phyloP scores from a whole-genome alignment of 2,113 vertebrate species.

The Helogale parvula region DNA sequence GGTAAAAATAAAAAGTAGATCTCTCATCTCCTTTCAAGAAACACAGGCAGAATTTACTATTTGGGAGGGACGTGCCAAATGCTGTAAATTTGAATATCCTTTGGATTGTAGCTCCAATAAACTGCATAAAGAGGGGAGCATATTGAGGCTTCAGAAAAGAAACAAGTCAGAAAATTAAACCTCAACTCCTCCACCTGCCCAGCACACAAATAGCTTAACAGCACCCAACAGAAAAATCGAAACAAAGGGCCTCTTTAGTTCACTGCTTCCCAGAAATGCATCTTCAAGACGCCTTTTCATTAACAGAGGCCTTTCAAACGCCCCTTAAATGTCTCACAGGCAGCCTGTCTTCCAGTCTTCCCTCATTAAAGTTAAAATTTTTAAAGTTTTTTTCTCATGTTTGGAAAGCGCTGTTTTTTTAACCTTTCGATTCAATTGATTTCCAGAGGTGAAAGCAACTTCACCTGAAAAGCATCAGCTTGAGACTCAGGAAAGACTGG shows the following conservation, averaged over 20 bases:
- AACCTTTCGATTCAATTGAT: slow-evolving; percentile 67
- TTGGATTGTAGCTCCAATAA: neutral
- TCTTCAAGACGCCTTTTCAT: neutral
- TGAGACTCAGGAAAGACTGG: slow-evolving; percentile 59
- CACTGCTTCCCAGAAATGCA: neutral
- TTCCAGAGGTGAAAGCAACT: slow-evolving; percentile 65
- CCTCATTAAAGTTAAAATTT: neutral
- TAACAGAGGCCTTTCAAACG: neutral
- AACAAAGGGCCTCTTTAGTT: neutral
- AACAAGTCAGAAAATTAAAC: neutral
- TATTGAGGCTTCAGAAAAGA: neutral
- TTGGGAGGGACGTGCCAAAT: neutral
- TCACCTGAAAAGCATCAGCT: slow-evolving; percentile 61
- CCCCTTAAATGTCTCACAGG: neutral
- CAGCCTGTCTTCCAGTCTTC: slow-evolving; percentile 36
- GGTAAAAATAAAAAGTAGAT: neutral
- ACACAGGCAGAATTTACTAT: neutral
- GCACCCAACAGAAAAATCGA: neutral
- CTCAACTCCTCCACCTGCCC: neutral
- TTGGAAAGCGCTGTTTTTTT: slow-evolving; percentile 64
- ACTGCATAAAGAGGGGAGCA: neutral
- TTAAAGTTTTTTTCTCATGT: neutral
- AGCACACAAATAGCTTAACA: neutral
- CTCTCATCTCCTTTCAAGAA: neutral
- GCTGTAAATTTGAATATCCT: neutral